Conservation (phyloP, 2,888 invertebrate species). For the Nephrotoma guestfalica region DNA sequence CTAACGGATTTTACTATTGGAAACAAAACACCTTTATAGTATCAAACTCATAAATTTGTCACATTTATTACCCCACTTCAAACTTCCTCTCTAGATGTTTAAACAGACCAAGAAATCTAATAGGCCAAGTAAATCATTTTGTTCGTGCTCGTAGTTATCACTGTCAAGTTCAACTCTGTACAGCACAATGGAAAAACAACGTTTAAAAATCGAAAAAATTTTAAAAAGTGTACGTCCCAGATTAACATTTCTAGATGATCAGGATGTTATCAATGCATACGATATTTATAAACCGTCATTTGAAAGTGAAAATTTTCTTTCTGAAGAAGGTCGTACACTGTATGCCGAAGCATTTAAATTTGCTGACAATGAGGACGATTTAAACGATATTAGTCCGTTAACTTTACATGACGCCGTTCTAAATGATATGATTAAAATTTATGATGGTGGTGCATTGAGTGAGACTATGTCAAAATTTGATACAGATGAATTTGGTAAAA, state of each 20-base stretch:
- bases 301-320: background rate
- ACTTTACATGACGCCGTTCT: background rate
- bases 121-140: background rate
- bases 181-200: background rate
- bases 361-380: background rate
- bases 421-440: background rate
- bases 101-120: background rate
- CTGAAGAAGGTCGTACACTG: constrained; percentile 7
- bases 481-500: constrained; percentile 6
- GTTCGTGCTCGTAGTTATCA: background rate
- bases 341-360: constrained; percentile 7
- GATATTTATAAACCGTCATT: constrained; percentile 9
- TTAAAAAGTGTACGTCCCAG: background rate
- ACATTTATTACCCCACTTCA: too few species aligned
- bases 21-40: too few species aligned
- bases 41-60: too few species aligned
- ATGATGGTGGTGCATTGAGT: constrained; percentile 2
- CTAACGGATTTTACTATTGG: too few species aligned
- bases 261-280: background rate
- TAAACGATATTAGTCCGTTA: background rate
- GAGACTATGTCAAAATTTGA: background rate
- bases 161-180: too few species aligned
- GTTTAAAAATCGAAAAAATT: background rate
- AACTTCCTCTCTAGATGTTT: too few species aligned
- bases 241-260: background rate